Evolutionary conservation across 2,113 vertebrate species (phyloP).

Genomic region (Sinosuthora webbiana): DNA sequence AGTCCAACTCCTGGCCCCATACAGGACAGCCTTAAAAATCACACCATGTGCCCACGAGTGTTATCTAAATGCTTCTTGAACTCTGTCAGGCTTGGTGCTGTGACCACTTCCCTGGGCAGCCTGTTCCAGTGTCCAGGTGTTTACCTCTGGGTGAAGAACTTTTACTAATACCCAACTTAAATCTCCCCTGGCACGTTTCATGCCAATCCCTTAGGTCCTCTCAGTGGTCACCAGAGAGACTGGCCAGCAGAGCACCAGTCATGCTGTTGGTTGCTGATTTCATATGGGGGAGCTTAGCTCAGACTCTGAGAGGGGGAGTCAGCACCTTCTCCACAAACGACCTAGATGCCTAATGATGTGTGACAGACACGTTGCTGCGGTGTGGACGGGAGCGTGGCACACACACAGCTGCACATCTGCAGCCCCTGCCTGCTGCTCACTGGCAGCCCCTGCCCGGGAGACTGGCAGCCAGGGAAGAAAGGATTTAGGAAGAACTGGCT

Average conservation of each 20-base stretch:
- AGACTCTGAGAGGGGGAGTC: neutral
- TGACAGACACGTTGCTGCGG: neutral
- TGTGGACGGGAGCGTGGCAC: rapidly evolving
- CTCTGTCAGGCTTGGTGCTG: neutral
- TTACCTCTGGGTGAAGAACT: neutral
- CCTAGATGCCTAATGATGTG: neutral
- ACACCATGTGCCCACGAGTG: too few species aligned
- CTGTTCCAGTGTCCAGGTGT: neutral
- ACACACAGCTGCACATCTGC: neutral
- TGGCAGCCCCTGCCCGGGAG: neutral
- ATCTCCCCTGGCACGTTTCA: neutral
- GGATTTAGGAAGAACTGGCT: neutral
- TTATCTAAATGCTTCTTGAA: neutral
- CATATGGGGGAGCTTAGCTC: neutral
- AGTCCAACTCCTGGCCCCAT: neutral
- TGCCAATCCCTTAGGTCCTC: neutral
- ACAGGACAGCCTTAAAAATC: neutral
- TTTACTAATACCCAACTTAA: neutral
- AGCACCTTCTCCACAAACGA: neutral
- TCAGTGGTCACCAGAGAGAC: neutral
- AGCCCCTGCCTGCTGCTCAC: neutral
- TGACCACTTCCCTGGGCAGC: neutral
- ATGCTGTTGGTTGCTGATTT: neutral
- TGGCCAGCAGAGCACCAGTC: neutral
- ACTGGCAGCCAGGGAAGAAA: neutral